Evolutionary conservation across 2,113 vertebrate genomes (phyloP).

Genomic region (Cyprinus carpio): DNA sequence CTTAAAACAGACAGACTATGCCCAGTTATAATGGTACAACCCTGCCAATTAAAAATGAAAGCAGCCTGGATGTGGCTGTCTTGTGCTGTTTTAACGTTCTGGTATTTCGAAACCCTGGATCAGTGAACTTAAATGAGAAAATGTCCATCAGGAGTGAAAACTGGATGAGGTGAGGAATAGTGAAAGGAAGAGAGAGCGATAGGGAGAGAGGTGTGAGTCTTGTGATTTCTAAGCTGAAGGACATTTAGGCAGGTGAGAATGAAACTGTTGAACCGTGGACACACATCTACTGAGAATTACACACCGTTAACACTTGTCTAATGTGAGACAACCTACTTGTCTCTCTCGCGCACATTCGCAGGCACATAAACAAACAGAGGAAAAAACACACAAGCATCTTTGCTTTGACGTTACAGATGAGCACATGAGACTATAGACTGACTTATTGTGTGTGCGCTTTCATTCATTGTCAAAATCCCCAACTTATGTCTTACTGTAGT

Average conservation of each 20-base stretch:
- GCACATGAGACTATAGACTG: too few species aligned
- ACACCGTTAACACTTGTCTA: conserved; percentile 64
- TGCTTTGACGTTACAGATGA: too few species aligned
- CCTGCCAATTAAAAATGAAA: conserved; percentile 21
- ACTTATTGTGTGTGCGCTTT: background rate
- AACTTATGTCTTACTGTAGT: background rate
- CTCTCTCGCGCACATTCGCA: background rate
- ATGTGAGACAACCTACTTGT: conserved; percentile 41
- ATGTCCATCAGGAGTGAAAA: conserved; percentile 32
- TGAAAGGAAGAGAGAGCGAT: background rate
- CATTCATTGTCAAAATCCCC: background rate
- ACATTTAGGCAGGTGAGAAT: conserved; percentile 71
- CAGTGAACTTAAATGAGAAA: conserved; percentile 41
- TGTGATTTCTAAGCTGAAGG: conserved; percentile 57
- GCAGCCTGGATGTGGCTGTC: conserved; percentile 15
- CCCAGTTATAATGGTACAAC: background rate
- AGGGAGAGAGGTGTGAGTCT: conserved; percentile 34
- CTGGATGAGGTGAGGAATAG: conserved; percentile 11
- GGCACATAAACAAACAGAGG: conserved; percentile 4
- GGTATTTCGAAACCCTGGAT: conserved; percentile 5
- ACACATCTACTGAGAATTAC: conserved; percentile 48
- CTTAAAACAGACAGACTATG: background rate
- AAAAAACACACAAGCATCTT: conserved; percentile 10
- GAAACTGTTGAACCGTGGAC: conserved; percentile 62
- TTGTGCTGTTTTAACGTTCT: background rate